Percentiles rank a stretch among this genome's conserved stretches.
phyloP scores from a whole-genome alignment of 2,888 invertebrate genomes.

The Rhodophaea formosa region DNA sequence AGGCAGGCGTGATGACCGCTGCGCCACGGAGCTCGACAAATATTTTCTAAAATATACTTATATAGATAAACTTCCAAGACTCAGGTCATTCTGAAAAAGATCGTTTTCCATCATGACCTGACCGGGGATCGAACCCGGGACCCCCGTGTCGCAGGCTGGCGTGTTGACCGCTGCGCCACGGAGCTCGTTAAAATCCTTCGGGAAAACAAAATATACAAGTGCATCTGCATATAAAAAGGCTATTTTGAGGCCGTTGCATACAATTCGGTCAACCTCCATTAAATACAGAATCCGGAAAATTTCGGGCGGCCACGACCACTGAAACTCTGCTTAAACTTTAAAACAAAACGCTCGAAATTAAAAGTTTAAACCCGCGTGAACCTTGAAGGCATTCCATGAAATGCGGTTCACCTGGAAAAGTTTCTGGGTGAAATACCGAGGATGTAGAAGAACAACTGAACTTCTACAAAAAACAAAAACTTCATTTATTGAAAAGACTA shows the following conservation, averaged over 20 bases:
- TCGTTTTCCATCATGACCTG: too few relatives aligned
- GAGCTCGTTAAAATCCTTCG: too few relatives aligned
- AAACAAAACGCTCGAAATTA: slow-evolving; percentile 33
- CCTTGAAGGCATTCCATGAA: slow-evolving; percentile 29
- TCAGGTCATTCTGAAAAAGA: too few relatives aligned
- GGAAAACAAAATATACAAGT: too few relatives aligned
- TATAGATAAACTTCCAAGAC: too few relatives aligned
- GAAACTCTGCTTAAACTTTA: slow-evolving; percentile 26
- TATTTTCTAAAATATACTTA: too few relatives aligned
- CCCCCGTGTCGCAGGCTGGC: too few relatives aligned
- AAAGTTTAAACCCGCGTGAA: slow-evolving; percentile 31
- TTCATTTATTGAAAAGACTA: not conserved
- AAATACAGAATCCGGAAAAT: slow-evolving; percentile 8
- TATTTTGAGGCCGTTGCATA: not conserved
- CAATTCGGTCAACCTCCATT: slow-evolving; percentile 2
- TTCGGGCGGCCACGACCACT: not conserved
- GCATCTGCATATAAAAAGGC: not conserved
- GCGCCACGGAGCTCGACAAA: too few relatives aligned
- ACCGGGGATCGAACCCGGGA: too few relatives aligned
- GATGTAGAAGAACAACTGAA: not conserved
- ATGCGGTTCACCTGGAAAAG: slow-evolving; percentile 34
- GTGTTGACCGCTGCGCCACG: too few relatives aligned
- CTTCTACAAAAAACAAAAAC: not conserved
- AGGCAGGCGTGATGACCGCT: too few relatives aligned
- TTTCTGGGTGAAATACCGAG: slow-evolving; percentile 15